Percentiles rank a stretch among this genome's conserved stretches.
Evolutionary conservation across 2,797 vertebrate genomes (phyloP).

Genomic region (Acanthopagrus latus): DNA sequence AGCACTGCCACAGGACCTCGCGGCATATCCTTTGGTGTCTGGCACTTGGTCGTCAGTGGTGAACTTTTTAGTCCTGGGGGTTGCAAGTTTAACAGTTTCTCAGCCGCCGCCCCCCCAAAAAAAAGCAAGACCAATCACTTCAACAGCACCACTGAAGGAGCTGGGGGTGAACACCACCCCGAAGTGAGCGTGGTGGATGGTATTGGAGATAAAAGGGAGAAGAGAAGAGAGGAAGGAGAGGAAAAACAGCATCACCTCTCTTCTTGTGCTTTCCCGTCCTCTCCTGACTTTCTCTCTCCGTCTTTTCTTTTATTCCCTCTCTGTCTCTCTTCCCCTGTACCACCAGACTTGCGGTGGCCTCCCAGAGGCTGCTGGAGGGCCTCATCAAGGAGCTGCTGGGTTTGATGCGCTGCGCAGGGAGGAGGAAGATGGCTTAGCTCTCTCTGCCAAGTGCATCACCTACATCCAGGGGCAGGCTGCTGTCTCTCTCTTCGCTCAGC

Average conservation of each 20-base stretch:
- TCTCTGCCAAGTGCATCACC: slow-evolving; percentile 33
- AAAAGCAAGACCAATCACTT: too few species aligned
- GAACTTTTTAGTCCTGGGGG: too few species aligned
- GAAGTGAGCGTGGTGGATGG: not conserved
- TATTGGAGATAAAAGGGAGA: not conserved
- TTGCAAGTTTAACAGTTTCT: too few species aligned
- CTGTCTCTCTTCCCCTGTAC: slow-evolving; percentile 36
- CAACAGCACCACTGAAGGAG: not conserved
- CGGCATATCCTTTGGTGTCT: too few species aligned
- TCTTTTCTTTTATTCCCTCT: slow-evolving; percentile 20
- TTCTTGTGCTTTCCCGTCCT: slow-evolving; percentile 12
- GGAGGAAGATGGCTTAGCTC: slow-evolving; percentile 36
- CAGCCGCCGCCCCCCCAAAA: too few species aligned
- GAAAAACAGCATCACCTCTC: not conserved
- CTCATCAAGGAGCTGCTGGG: slow-evolving; percentile 51
- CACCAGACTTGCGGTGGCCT: slow-evolving; percentile 25
- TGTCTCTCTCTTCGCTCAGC: slow-evolving; percentile 37
- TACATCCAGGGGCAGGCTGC: slow-evolving; percentile 33
- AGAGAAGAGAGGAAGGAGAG: not conserved
- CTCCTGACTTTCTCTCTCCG: not conserved
- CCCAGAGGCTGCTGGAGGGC: slow-evolving; percentile 57
- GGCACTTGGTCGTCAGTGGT: too few species aligned
- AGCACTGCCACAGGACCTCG: too few species aligned
- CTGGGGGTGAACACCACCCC: too few species aligned
- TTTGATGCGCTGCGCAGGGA: slow-evolving; percentile 20